Conservation (phyloP, 2,113 vertebrate species). For the Procapra przewalskii region DNA sequence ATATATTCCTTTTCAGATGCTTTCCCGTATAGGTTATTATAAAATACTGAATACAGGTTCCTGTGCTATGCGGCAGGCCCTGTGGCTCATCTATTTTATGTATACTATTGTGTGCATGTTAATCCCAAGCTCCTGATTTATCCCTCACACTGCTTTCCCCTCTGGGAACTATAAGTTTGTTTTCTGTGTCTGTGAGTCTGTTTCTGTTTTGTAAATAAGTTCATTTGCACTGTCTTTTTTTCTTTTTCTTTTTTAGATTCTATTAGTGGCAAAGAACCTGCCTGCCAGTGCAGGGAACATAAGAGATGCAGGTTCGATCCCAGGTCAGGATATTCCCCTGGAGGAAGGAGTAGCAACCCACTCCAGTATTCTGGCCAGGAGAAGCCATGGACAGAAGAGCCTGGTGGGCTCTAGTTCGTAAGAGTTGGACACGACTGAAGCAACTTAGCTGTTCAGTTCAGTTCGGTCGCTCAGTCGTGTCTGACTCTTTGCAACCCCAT, state of each 20-base stretch:
- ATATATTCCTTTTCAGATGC: not conserved
- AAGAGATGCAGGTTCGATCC: not conserved
- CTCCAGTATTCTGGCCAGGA: not conserved
- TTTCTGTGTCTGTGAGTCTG: not conserved
- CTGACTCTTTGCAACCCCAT: too few species aligned
- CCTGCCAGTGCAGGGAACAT: not conserved
- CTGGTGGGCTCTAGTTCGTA: not conserved
- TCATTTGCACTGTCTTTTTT: not conserved
- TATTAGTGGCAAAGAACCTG: not conserved
- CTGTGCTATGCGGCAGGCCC: not conserved
- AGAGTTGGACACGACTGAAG: not conserved
- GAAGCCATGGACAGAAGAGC: not conserved
- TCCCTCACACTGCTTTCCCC: not conserved
- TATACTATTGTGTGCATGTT: rapidly evolving
- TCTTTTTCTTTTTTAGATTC: not conserved
- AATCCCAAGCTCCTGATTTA: not conserved
- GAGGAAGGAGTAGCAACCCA: not conserved
- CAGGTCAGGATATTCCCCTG: not conserved
- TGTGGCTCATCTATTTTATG: rapidly evolving
- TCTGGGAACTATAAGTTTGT: not conserved
- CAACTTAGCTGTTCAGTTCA: not conserved
- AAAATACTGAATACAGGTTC: not conserved
- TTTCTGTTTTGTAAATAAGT: not conserved
- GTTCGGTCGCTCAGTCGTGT: too few species aligned
- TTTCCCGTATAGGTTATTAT: not conserved